phyloP scores from a whole-genome alignment of 2,888 invertebrate genomes.

The Hololepta plana region DNA sequence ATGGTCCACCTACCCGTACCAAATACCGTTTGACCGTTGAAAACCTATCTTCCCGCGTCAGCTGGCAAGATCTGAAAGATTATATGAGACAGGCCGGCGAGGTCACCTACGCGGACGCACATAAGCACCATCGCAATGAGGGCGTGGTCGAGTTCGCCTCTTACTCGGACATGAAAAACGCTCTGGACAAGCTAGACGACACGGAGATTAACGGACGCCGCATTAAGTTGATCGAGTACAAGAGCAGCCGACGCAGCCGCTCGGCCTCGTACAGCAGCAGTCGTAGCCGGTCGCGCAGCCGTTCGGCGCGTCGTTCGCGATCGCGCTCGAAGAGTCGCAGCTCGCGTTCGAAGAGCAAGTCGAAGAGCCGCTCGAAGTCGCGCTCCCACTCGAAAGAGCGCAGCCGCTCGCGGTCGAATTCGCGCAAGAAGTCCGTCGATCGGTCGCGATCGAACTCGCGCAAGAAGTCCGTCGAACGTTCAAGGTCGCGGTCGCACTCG shows the following conservation, averaged over 20 bases:
- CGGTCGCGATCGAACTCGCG: conserved; percentile 25
- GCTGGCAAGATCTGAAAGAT: conserved; percentile 99
- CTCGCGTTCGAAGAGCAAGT: conserved; percentile 17
- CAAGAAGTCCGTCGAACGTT: conserved; percentile 22
- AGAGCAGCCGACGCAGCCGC: conserved; percentile 36
- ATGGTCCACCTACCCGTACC: conserved; percentile 94
- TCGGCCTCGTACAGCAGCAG: conserved; percentile 28
- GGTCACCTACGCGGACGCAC: conserved; percentile 97
- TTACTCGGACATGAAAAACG: conserved; percentile 88
- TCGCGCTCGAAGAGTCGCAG: conserved; percentile 30
- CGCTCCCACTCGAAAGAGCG: conserved; percentile 9
- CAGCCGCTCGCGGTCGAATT: conserved; percentile 11
- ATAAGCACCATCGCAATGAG: conserved; percentile 87
- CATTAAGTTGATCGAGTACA: conserved; percentile 80
- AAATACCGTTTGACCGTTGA: conserved; percentile 95
- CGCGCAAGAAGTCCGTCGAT: conserved; percentile 15
- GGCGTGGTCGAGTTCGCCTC: conserved; percentile 95
- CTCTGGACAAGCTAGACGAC: conserved; percentile 90
- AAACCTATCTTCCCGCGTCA: conserved; percentile 93
- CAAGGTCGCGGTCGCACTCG: conserved; percentile 16
- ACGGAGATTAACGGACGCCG: conserved; percentile 92
- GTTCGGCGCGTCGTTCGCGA: conserved; percentile 29
- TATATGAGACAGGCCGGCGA: conserved; percentile 99
- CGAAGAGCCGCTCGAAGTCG: conserved; percentile 16
- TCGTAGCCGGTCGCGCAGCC: conserved; percentile 27